Evolutionary conservation across 2,888 invertebrate species (phyloP).

Genomic region (Spilosoma lubricipeda): DNA sequence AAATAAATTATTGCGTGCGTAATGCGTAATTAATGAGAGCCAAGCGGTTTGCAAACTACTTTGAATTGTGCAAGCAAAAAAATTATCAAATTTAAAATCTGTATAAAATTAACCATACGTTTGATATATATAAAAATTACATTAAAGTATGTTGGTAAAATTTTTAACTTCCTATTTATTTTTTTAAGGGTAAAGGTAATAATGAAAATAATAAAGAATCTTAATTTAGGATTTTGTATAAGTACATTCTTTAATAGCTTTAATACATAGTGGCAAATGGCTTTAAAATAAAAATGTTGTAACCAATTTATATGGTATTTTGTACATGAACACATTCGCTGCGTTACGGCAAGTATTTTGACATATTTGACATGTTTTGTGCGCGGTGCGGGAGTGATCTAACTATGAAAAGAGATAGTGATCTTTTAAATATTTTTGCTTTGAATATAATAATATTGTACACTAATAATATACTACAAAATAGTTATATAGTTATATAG

Average conservation of each 20-base stretch:
- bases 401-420: no score
- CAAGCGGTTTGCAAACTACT: conserved; percentile 32
- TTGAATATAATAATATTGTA: no score
- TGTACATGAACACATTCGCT: no score
- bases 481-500: no score
- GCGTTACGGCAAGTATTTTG: no score
- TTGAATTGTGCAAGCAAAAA: not conserved
- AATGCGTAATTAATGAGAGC: conserved; percentile 33
- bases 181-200: not conserved
- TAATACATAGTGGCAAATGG: not conserved
- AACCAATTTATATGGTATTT: no score
- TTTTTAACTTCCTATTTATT: not conserved
- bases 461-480: no score
- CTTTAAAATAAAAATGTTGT: no score
- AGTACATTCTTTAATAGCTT: not conserved
- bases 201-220: not conserved
- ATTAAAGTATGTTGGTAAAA: no score
- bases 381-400: no score
- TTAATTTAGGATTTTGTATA: not conserved
- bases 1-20: conserved; percentile 43
- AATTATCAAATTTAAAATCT: not conserved
- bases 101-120: not conserved
- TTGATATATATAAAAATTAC: not conserved
- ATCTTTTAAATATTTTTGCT: no score
- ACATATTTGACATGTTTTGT: no score